Evolutionary conservation across 2,797 vertebrate genomes (phyloP).

Genomic region (Sebastes steindachneri): DNA sequence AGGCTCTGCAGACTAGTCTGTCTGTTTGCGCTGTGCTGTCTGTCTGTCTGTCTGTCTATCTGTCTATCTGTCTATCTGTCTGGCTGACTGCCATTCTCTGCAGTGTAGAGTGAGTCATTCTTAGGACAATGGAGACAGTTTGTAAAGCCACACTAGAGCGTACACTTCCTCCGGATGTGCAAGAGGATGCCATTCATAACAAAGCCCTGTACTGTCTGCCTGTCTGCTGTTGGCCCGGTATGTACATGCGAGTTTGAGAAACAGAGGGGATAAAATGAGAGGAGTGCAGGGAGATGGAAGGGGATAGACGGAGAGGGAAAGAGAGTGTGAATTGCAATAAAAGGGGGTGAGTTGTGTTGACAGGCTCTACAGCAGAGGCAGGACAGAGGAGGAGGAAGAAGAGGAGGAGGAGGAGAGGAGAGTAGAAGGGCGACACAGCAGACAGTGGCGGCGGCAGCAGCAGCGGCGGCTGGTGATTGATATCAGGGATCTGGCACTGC

Average conservation of each 20-base stretch:
- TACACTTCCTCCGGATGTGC: slow-evolving; percentile 85
- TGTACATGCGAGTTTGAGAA: slow-evolving; percentile 46
- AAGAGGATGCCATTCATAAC: slow-evolving; percentile 83
- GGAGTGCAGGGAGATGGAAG: slow-evolving; percentile 36
- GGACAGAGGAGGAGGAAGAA: slow-evolving; percentile 32
- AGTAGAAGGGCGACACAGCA: slow-evolving; percentile 64
- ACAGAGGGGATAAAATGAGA: slow-evolving; percentile 21
- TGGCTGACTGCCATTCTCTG: slow-evolving; percentile 76
- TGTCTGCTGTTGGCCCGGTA: slow-evolving; percentile 65
- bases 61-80: slow-evolving; percentile 67
- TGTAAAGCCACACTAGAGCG: slow-evolving; percentile 83
- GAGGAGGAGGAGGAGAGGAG: slow-evolving; percentile 44
- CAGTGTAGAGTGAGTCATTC: slow-evolving; percentile 80
- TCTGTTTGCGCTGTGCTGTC: slow-evolving; percentile 62
- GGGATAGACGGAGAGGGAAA: slow-evolving; percentile 10
- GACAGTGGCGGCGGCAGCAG: slow-evolving; percentile 66
- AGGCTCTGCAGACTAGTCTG: slow-evolving; percentile 71
- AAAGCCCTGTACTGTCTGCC: slow-evolving; percentile 81
- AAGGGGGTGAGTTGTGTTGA: slow-evolving; percentile 44
- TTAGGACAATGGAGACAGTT: slow-evolving; percentile 83
- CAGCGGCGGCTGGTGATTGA: slow-evolving; percentile 81
- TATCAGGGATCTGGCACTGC: slow-evolving; percentile 84
- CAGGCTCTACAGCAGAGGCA: slow-evolving; percentile 42
- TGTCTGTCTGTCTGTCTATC: slow-evolving; percentile 68
- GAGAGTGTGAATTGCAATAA: slow-evolving; percentile 27